phyloP scores from a whole-genome alignment of 2,113 vertebrate genomes.

The Motacilla alba region DNA sequence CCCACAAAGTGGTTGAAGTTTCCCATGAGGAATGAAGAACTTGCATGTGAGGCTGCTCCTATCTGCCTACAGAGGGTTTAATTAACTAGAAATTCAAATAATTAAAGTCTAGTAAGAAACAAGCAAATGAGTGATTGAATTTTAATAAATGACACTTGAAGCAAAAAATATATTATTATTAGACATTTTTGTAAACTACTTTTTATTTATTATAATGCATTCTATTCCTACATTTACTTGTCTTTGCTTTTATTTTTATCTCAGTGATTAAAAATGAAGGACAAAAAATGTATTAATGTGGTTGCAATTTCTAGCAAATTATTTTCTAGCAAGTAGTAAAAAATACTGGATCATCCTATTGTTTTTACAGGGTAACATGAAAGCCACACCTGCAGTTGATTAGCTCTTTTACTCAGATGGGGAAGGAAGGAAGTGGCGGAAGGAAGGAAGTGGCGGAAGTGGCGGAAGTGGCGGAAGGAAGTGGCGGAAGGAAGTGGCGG shows the following conservation, averaged over 20 bases:
- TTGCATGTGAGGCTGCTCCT: neutral
- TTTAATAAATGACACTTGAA: neutral
- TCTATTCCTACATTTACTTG: neutral
- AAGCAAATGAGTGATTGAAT: neutral
- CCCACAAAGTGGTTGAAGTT: neutral
- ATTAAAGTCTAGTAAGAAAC: neutral
- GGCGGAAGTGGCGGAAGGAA: neutral
- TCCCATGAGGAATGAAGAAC: neutral
- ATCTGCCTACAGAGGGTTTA: neutral
- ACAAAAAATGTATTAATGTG: neutral
- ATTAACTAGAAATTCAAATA: neutral
- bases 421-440: neutral
- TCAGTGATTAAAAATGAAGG: neutral
- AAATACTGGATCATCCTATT: neutral
- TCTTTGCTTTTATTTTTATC: neutral
- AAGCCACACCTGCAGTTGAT: neutral
- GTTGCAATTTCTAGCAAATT: neutral
- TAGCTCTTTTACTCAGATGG: neutral
- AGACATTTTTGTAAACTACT: neutral
- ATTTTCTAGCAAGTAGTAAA: neutral
- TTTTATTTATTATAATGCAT: neutral
- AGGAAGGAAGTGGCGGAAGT: neutral
- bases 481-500: neutral
- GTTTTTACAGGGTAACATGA: neutral
- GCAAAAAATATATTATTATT: neutral